Conservation (phyloP, 2,113 vertebrate genomes). For the Solenodon paradoxus region DNA sequence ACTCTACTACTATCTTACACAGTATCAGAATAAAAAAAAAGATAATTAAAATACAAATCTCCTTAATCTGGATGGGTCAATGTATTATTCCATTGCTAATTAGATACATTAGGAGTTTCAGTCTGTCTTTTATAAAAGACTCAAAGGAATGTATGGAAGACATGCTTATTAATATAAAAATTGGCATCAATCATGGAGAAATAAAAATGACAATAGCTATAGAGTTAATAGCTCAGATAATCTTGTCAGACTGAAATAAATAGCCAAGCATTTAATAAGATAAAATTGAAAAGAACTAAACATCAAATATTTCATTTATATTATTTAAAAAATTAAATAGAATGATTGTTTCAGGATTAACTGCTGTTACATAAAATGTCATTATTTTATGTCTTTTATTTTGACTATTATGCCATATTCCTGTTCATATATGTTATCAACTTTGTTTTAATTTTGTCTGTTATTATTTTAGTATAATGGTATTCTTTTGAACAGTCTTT, state of each 20-base stretch:
- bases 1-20: not conserved
- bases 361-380: not conserved
- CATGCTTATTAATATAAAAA: constrained; percentile 40
- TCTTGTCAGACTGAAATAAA: constrained; percentile 29
- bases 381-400: not conserved
- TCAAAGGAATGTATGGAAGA: constrained; percentile 28
- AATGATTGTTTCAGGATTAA: too few relatives aligned
- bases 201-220: constrained; percentile 22
- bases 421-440: not conserved
- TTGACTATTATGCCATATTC: not conserved
- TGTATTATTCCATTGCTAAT: not conserved
- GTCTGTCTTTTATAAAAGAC: not conserved
- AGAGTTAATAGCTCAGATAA: constrained; percentile 19
- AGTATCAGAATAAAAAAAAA: not conserved
- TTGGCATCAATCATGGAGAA: not conserved
- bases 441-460: not conserved
- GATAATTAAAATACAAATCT: constrained; percentile 19
- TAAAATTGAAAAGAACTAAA: not conserved
- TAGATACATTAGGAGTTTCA: constrained; percentile 31
- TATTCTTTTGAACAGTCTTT: not conserved
- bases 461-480: not conserved
- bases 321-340: too few relatives aligned
- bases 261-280: not conserved
- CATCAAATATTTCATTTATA: not conserved
- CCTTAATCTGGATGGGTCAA: not conserved